Percentiles rank a stretch among this genome's conserved stretches.
Conservation (phyloP, 2,797 vertebrate species). For the Macroramphosus scolopax region DNA sequence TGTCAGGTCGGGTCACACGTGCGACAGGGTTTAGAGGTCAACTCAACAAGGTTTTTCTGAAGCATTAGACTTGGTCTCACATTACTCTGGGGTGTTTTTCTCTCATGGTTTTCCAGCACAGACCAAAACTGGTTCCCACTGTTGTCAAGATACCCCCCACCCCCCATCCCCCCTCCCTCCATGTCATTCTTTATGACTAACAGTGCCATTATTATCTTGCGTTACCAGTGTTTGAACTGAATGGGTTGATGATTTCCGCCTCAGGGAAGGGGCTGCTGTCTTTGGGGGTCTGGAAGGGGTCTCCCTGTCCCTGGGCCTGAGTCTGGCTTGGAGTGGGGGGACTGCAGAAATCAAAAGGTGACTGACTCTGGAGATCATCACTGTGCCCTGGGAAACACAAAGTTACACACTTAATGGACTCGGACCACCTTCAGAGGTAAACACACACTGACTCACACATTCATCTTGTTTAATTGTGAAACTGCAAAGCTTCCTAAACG, state of each 20-base stretch:
- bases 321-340: slow-evolving; percentile 76
- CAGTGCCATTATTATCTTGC: background rate
- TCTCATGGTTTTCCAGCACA: background rate
- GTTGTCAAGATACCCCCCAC: background rate
- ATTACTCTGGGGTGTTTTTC: slow-evolving; percentile 1
- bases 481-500: background rate
- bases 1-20: background rate
- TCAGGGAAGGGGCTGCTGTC: slow-evolving; percentile 78
- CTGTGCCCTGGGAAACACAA: slow-evolving; percentile 41
- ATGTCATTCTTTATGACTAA: too few relatives aligned
- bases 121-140: slow-evolving; percentile 9
- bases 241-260: slow-evolving; percentile 72
- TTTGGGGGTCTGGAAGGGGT: slow-evolving; percentile 76
- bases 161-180: too few relatives aligned
- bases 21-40: slow-evolving; percentile 4
- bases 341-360: slow-evolving; percentile 82
- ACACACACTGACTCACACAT: too few relatives aligned
- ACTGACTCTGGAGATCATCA: slow-evolving; percentile 73
- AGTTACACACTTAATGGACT: too few relatives aligned
- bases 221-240: slow-evolving; percentile 79
- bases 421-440: too few relatives aligned
- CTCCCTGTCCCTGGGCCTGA: slow-evolving; percentile 64
- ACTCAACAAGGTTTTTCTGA: slow-evolving; percentile 6
- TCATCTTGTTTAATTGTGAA: background rate
- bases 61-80: slow-evolving; percentile 3